These are phyloP conservation scores for Bujurquina vittata DNA, from an alignment of 2,113 vertebrate species.

Conservation along the genomic window DNA sequence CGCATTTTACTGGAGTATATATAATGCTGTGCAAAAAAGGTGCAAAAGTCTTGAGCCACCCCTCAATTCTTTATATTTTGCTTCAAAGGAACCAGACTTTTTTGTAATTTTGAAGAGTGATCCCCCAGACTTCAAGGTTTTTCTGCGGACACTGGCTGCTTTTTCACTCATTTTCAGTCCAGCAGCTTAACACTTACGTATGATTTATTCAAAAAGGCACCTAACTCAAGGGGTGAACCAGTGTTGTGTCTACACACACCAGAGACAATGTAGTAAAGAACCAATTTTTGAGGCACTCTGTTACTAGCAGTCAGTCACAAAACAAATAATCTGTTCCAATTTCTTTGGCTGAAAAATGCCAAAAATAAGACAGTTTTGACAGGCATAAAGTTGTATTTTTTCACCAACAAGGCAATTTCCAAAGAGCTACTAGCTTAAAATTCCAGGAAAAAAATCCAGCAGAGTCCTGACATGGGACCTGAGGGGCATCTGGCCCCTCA, in stretches of 20 bases:
- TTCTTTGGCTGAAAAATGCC: background rate
- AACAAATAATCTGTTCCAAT: background rate
- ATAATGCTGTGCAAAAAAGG: background rate
- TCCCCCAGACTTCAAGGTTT: background rate
- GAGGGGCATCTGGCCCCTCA: background rate
- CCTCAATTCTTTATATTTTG: background rate
- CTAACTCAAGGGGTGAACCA: background rate
- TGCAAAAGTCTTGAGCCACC: background rate
- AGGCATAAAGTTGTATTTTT: background rate
- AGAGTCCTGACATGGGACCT: background rate
- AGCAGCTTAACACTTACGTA: background rate
- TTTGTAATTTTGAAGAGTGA: background rate
- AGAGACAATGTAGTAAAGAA: background rate
- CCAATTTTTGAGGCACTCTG: background rate
- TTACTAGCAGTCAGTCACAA: background rate
- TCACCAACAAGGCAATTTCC: background rate
- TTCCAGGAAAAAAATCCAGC: too few species aligned
- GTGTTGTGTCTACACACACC: background rate
- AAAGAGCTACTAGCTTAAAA: background rate
- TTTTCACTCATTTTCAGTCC: background rate
- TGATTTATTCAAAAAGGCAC: background rate
- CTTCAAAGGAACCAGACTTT: background rate
- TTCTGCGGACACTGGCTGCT: rapidly evolving
- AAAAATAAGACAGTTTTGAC: background rate
- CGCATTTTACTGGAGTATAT: background rate